Evolutionary conservation across 2,113 vertebrate genomes (phyloP), one percentile per base, ranked within the genome.

Genomic region (Macquaria australasica): DNA sequence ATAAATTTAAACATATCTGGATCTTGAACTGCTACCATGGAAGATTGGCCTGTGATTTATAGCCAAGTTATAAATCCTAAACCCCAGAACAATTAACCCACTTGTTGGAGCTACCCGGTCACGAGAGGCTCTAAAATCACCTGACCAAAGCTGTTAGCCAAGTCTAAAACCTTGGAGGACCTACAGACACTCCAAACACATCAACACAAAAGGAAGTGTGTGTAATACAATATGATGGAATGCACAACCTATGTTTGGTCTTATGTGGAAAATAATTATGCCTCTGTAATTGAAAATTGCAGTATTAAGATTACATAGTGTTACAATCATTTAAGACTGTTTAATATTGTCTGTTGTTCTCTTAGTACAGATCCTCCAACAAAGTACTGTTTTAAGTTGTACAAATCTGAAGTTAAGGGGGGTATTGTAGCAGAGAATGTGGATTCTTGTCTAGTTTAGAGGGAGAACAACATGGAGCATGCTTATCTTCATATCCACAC

Each of bases 401-500:
- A 45, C 1, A 15, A 18, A 25, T 37, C 18, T 70, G 3, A 59
- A 21, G 66, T 21, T 69, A n/a, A 37, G 20, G 16, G 31, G 14
- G 31, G 12, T 1, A 39, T 3, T 62, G 7, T 8, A 66, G 41
- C 4, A 55, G 25, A 50, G 23, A n/a, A 18, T 39, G 7, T 45
- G 45, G 67, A 50, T 64, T 58, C 51, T 43, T 6, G 8, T 70
- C 12, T 68, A 15, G 15, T 74, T 21, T 28, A 53, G 16, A 80
- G 37, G 37, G 5, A 67, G 0, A 73, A 58, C 45, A 77, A 78
- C 74, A 97, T 91, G 96, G 95, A 97, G 94, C 96, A 97, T 95
- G 96, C 96, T 97, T 88, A 93, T 96, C 94, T 96, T 96, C 95
- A 94, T 94, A 96, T 94, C 94, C 94, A 95, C 82, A 73, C 70